Base-by-base conservation (phyloP, 2,797 vertebrate genomes). In the Loris lydekkerianus region DNA sequence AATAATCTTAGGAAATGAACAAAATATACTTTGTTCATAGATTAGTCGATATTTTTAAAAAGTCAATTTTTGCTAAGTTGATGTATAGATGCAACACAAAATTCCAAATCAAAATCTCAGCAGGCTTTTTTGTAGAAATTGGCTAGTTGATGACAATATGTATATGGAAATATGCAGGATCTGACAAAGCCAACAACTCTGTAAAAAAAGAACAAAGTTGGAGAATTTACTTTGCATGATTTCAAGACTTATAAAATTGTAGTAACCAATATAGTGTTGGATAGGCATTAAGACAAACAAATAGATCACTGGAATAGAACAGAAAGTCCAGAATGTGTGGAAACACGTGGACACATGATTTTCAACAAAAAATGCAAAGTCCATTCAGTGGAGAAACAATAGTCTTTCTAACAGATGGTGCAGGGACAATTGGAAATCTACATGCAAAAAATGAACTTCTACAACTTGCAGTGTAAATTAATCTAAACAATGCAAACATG, bases 311-410 rank as follows among this genome's bases (percentile, higher is more conserved):
- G 9, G 6, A 83, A 49, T 34, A 69, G 37, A 67, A 29, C 10
- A 93, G 53, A 29, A 92, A 69, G 75, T 34, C 73, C 31, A 86
- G 21, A 83, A 75, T 65, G 29, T 53, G 49, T 53, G 49, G 14
- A 56, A 17, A 82, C 4, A 29, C 85, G 82, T 53, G 27, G 18
- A 78, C 43, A 77, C 37, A 31, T 49, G 65, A 80, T 73, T 81
- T 93, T 75, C 43, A 87, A 63, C 85, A 93, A 87, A 87, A 87
- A 27, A 25, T 81, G 11, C n/a, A 43, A 90, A 60, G 29, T 70
- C 37, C 70, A 65, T 65, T 93, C 14, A 43, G 10, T 75, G 29
- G 67, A 75, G 3, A 93, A 82, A 81, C 65, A 60, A 60, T 6
- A 81, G 5, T 3, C 14, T 27, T 81, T 80, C 70, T 27, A 88